Evolutionary conservation across 2,888 invertebrate species (phyloP).

Genomic region (Ectropis crepuscularia): DNA sequence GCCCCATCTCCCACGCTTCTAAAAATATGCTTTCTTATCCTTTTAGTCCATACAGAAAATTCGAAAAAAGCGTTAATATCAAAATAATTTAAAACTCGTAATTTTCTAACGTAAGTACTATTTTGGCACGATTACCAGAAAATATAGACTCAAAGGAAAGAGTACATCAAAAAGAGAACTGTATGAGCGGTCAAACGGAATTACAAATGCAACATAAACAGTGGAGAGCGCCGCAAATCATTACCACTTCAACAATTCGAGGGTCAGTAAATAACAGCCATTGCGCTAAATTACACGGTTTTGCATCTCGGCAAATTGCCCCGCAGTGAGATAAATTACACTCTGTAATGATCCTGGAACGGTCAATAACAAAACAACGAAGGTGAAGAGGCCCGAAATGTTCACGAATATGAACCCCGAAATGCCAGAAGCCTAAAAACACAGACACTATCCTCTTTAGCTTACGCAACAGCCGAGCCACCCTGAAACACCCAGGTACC

Average conservation of each 20-base stretch:
- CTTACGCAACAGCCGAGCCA: not conserved
- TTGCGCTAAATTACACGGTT: conserved; percentile 24
- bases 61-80: no score
- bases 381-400: conserved; percentile 8
- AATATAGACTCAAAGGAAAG: not conserved
- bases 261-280: conserved; percentile 22
- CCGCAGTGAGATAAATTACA: conserved; percentile 19
- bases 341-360: conserved; percentile 14
- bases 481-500: conserved; percentile 1
- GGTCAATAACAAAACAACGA: conserved; percentile 13
- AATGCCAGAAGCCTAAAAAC: conserved; percentile 2
- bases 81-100: no score
- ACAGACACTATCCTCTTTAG: not conserved
- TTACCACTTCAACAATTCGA: conserved; percentile 19
- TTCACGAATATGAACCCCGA: conserved; percentile 1
- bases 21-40: not conserved
- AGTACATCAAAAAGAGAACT: not conserved
- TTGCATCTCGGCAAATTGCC: conserved; percentile 24
- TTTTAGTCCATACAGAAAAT: not conserved
- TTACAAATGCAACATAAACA: not conserved
- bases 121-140: no score
- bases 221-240: conserved; percentile 13
- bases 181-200: conserved; percentile 1
- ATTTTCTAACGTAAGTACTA: no score
- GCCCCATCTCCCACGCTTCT: not conserved